These are phyloP conservation scores for Chalcosyrphus nemorum DNA, from an alignment of 2,888 invertebrate genomes.

Conservation along the genomic window DNA sequence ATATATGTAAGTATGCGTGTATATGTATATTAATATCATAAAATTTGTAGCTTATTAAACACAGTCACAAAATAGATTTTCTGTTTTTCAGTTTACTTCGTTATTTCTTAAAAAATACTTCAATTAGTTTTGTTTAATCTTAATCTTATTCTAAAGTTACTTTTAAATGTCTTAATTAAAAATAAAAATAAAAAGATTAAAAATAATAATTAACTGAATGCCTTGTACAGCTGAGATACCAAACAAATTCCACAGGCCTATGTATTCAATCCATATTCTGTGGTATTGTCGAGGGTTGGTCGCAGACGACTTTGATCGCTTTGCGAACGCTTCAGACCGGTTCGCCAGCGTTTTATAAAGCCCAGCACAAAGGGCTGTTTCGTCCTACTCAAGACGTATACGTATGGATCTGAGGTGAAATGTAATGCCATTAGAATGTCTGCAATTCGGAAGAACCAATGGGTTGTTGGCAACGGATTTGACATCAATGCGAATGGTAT, in stretches of 20 bases:
- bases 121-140: slow-evolving; percentile 15
- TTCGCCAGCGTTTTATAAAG: slow-evolving; percentile 80
- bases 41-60: slow-evolving; percentile 59
- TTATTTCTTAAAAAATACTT: slow-evolving; percentile 43
- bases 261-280: slow-evolving; percentile 78
- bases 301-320: slow-evolving; percentile 81
- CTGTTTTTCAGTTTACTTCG: not conserved
- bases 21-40: slow-evolving; percentile 60
- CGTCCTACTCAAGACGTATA: slow-evolving; percentile 89
- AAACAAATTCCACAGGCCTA: slow-evolving; percentile 54
- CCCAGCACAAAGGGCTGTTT: slow-evolving; percentile 80
- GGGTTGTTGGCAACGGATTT: slow-evolving; percentile 76
- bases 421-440: slow-evolving; percentile 91
- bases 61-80: slow-evolving; percentile 66
- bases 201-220: slow-evolving; percentile 57
- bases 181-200: slow-evolving; percentile 27
- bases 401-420: slow-evolving; percentile 91
- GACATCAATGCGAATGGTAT: slow-evolving; percentile 84
- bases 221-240: slow-evolving; percentile 54
- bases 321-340: slow-evolving; percentile 79
- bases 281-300: slow-evolving; percentile 79
- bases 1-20: not conserved
- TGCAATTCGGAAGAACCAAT: slow-evolving; percentile 84
- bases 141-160: slow-evolving; percentile 24
- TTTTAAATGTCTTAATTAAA: slow-evolving; percentile 43